phyloP scores from a whole-genome alignment of 1,140 invertebrate species.

The Procambarus clarkii region DNA sequence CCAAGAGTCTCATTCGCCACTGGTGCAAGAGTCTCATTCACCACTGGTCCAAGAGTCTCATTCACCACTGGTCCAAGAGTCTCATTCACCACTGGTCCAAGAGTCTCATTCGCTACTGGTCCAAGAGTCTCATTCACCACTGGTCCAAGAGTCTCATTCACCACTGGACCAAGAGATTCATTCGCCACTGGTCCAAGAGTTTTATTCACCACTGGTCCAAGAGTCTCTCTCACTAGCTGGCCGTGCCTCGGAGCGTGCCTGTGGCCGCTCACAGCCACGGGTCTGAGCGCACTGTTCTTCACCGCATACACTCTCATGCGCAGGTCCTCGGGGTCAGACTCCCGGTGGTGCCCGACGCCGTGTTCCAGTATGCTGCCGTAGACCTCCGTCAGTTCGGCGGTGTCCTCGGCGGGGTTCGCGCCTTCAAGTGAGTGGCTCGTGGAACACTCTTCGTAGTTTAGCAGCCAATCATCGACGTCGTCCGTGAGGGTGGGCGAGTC shows the following conservation, averaged over 20 bases:
- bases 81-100: no score
- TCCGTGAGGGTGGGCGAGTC: background rate
- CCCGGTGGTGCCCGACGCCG: background rate
- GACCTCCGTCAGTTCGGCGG: slow-evolving; percentile 14
- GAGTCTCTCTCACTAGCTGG: no score
- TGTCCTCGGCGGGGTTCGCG: slow-evolving; percentile 20
- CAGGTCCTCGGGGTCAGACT: slow-evolving; percentile 41
- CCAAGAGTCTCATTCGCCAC: no score
- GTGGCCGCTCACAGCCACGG: background rate
- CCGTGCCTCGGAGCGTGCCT: background rate
- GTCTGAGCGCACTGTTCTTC: background rate
- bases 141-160: no score
- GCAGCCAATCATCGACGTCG: background rate
- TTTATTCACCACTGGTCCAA: no score
- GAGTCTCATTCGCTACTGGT: no score
- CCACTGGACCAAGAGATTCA: no score
- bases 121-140: no score
- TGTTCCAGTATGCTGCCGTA: slow-evolving; percentile 26
- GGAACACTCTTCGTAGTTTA: background rate
- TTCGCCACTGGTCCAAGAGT: no score
- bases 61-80: no score
- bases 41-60: no score
- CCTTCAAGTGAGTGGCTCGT: background rate
- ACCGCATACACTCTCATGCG: slow-evolving; percentile 17
- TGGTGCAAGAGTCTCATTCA: no score